Evolutionary conservation across 2,888 invertebrate genomes (phyloP), one percentile per base, ranked within the genome.

Genomic region (Mythimna impura): DNA sequence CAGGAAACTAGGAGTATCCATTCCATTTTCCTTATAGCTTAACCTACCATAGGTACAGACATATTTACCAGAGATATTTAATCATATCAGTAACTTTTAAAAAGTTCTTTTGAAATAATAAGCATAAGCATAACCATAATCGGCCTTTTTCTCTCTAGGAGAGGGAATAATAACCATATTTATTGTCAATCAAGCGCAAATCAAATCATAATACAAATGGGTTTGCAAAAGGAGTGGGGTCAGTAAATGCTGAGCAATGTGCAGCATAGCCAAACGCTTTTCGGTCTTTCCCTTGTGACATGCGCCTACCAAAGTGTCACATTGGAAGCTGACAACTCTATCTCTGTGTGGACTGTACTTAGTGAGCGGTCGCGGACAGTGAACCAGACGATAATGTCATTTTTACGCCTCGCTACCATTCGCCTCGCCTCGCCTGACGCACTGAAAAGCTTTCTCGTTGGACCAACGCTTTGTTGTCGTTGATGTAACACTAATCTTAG

Each of bases 381-480:
- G 86, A 84, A 82, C 86, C 77, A 71, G 55, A 67, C 68, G 52
- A 40, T 73, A 84, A 84, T 72, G 82, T 84, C 40, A 71, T 81
- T 76, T 84, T 70, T 76, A 76, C 85, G 65, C 76, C 75, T 64
- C 66, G 57, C 68, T 40, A 64, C 54, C 36, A 20, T 60, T 68
- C 61, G 67, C 67, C 40, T 70, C 67, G 55, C 25, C 50, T 74
- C 47, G 57, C 71, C 71, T 68, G 52, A 72, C 55, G 72, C 58
- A 76, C 61, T 73, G 60, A 79, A 83, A 71, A 61, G 73, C 72
- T 79, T 78, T 79, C 67, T 65, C 57, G 58, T 76, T 83, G 34
- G 55, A 62, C 71, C 54, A 64, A 75, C 80, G 74, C 74, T 83
- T 78, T 74, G 66, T 86, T 66, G 63, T 60, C 73, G 72, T 61